Base-by-base conservation (phyloP, 2,888 invertebrate genomes). In the Nudaria mundana region DNA sequence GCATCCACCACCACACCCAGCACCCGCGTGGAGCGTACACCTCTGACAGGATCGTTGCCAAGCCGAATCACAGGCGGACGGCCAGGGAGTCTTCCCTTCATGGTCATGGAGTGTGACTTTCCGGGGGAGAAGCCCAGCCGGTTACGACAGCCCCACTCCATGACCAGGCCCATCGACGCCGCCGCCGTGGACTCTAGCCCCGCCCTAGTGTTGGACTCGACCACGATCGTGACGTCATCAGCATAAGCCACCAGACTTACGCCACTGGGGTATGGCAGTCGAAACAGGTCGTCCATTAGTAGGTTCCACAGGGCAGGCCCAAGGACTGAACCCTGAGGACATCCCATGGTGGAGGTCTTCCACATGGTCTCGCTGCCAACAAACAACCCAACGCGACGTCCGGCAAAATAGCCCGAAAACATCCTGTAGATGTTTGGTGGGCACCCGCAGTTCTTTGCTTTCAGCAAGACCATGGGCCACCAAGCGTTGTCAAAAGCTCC, bases 401-500 rank as follows among this genome's bases (percentile, higher is more conserved):
- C 25, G 0, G 28, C 10, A 30, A 69, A 66, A 16, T 69, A 71
- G 29, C 30, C 32, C 15, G 12, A 33, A 31, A 70, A 2, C 38
- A 65, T 52, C 14, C 36, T 3, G 15, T 51, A 64, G n/a, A 71
- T 40, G 44, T 69, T 57, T 0, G 46, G 46, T 15, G 63, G 57
- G 16, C 49, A 50, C 0, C 60, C 39, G 56, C 64, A 4, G 42
- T 55, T 38, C 38, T 60, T 66, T 2, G 47, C 60, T 40, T 63
- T 65, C 0, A 52, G 22, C 14, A 71, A 15, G 6, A 71, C 64
- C 66, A 68, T 1, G 3, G 67, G 66, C 70, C 71, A 68, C 64
- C 65, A 66, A 2, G 68, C 60, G 33, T 65, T 66, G 24, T 71
- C 55, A n/a, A 64, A 68, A 2, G 68, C 67, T 1, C 65, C 66